A percentile compares a stretch with the other conserved stretches of the same genome.
Conservation (phyloP, 2,113 vertebrate genomes). For the Maccullochella peelii region DNA sequence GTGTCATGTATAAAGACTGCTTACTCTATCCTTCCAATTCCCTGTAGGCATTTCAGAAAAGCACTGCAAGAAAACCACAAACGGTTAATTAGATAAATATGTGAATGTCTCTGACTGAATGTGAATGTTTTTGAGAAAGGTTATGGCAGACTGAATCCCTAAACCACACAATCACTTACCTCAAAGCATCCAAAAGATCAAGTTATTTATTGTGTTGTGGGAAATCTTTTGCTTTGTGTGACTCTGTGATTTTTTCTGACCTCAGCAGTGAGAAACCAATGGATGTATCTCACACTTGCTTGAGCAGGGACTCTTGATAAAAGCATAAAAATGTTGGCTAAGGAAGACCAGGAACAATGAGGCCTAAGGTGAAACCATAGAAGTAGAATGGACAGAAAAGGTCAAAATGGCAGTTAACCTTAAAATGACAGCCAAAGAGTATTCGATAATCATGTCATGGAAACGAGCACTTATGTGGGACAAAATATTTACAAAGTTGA, state of each 20-base stretch:
- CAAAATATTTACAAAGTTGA: conserved; percentile 1
- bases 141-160: conserved; percentile 87
- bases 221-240: conserved; percentile 82
- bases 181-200: conserved; percentile 83
- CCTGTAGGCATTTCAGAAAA: background rate
- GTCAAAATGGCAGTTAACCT: conserved; percentile 6
- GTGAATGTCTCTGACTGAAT: background rate
- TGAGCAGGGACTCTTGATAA: conserved; percentile 77
- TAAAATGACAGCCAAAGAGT: background rate
- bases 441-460: conserved; percentile 20
- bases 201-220: conserved; percentile 62
- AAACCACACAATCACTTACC: conserved; percentile 93
- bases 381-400: conserved; percentile 30
- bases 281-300: conserved; percentile 83
- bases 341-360: background rate
- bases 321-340: conserved; percentile 2
- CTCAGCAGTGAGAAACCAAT: conserved; percentile 67
- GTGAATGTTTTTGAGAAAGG: conserved; percentile 4
- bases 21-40: background rate
- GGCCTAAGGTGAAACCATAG: background rate
- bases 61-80: background rate
- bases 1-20: conserved; percentile 6
- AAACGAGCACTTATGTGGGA: conserved; percentile 7
- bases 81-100: background rate
- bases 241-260: conserved; percentile 87